Percentiles rank a stretch among this genome's conserved stretches.
phyloP scores from a whole-genome alignment of 2,888 invertebrate species.

The Pogonocherus hispidulus region DNA sequence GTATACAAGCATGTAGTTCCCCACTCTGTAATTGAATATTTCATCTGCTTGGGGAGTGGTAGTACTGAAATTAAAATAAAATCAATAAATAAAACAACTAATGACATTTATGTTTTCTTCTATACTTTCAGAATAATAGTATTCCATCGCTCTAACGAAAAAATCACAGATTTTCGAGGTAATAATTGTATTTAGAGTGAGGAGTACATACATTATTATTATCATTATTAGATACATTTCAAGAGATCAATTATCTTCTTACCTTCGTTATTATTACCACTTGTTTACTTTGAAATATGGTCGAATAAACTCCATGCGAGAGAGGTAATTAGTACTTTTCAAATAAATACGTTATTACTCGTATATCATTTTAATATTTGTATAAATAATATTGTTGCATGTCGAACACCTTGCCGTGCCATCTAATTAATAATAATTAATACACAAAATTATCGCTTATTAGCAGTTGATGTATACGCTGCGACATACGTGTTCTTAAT shows the following conservation, averaged over 20 bases:
- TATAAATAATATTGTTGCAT: constrained; percentile 28
- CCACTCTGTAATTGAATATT: too few species aligned
- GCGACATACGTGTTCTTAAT: background rate
- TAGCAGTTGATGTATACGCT: background rate
- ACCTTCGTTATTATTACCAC: background rate
- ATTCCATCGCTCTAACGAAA: too few species aligned
- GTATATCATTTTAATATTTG: constrained; percentile 25
- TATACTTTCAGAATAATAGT: too few species aligned
- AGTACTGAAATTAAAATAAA: too few species aligned
- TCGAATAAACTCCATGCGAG: background rate
- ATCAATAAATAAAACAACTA: too few species aligned
- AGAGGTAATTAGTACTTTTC: constrained; percentile 9
- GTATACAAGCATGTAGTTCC: too few species aligned
- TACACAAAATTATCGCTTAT: constrained; percentile 17
- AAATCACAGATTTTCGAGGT: too few species aligned
- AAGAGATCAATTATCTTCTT: background rate
- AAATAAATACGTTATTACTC: constrained; percentile 12
- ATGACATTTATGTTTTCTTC: too few species aligned
- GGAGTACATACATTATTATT: too few species aligned
- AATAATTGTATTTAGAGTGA: too few species aligned
- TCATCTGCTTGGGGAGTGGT: too few species aligned
- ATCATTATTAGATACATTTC: too few species aligned
- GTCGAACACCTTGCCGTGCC: constrained; percentile 26
- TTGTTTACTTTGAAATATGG: background rate
- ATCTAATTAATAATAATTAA: constrained; percentile 30